Conservation (phyloP, 2,113 vertebrate species). For the Bagarius yarrelli region DNA sequence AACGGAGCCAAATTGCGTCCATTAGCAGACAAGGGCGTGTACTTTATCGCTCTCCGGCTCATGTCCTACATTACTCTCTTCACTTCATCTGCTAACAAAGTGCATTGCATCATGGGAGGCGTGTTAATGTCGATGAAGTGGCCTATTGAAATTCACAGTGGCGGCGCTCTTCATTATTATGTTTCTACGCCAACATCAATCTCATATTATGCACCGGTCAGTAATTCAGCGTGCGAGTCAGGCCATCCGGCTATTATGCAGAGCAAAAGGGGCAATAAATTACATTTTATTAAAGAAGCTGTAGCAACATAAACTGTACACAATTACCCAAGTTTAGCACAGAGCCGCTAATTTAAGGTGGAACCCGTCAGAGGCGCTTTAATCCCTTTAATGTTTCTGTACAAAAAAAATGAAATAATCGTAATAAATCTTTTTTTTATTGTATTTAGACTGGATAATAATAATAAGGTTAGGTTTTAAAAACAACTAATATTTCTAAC, state of each 20-base stretch:
- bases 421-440: too few relatives aligned
- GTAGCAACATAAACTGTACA: conserved; percentile 28
- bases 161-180: conserved; percentile 47
- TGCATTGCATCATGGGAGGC: conserved; percentile 33
- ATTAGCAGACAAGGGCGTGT: not conserved
- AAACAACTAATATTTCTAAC: not conserved
- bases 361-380: not conserved
- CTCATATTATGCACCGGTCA: conserved; percentile 43
- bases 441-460: not conserved
- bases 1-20: conserved; percentile 17
- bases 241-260: conserved; percentile 37
- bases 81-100: conserved; percentile 42
- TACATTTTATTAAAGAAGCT: conserved; percentile 47
- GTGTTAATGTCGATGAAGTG: conserved; percentile 43
- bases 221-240: conserved; percentile 45
- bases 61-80: conserved; percentile 39
- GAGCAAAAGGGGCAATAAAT: conserved; percentile 38
- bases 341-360: conserved; percentile 12
- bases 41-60: conserved; percentile 12
- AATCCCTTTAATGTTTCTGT: too few relatives aligned
- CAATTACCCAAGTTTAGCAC: not conserved
- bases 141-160: conserved; percentile 49
- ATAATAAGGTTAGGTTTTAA: too few relatives aligned
- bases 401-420: not conserved
- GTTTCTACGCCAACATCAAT: conserved; percentile 43